Evolutionary conservation across 2,888 invertebrate species (phyloP).

Genomic region (Prosapia bicincta): DNA sequence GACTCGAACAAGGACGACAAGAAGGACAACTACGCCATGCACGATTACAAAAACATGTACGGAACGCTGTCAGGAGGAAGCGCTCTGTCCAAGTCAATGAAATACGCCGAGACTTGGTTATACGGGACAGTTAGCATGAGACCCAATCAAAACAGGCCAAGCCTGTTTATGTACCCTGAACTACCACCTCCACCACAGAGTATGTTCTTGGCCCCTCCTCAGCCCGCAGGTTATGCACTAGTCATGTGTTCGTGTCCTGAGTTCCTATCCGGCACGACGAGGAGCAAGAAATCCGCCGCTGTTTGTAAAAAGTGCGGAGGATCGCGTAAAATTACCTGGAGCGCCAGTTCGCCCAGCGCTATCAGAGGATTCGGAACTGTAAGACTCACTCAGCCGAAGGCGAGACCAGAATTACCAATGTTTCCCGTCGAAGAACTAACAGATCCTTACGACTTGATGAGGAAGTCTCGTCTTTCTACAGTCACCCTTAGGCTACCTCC

Average conservation of each 20-base stretch:
- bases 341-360: neutral
- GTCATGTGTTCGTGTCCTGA: slow-evolving; percentile 79
- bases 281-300: slow-evolving; percentile 67
- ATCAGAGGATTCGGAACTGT: slow-evolving; percentile 21
- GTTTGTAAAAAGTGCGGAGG: slow-evolving; percentile 83
- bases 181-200: slow-evolving; percentile 47
- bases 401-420: slow-evolving; percentile 31
- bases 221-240: slow-evolving; percentile 54
- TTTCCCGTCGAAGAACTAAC: slow-evolving; percentile 42
- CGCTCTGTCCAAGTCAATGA: slow-evolving; percentile 78
- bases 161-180: slow-evolving; percentile 50
- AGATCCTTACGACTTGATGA: slow-evolving; percentile 81
- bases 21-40: slow-evolving; percentile 3
- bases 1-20: neutral
- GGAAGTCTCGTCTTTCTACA: slow-evolving; percentile 61
- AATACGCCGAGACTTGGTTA: slow-evolving; percentile 81
- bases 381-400: slow-evolving; percentile 25
- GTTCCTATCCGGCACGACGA: slow-evolving; percentile 72
- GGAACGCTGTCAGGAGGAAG: slow-evolving; percentile 56
- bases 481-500: slow-evolving; percentile 21
- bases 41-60: slow-evolving; percentile 36
- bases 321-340: slow-evolving; percentile 53
- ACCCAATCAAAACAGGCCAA: slow-evolving; percentile 20
- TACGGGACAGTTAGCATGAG: slow-evolving; percentile 58
- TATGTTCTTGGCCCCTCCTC: slow-evolving; percentile 52